These are phyloP conservation scores for Phortica okadai DNA, from an alignment of 2,888 invertebrate species.

Conservation along the genomic window DNA sequence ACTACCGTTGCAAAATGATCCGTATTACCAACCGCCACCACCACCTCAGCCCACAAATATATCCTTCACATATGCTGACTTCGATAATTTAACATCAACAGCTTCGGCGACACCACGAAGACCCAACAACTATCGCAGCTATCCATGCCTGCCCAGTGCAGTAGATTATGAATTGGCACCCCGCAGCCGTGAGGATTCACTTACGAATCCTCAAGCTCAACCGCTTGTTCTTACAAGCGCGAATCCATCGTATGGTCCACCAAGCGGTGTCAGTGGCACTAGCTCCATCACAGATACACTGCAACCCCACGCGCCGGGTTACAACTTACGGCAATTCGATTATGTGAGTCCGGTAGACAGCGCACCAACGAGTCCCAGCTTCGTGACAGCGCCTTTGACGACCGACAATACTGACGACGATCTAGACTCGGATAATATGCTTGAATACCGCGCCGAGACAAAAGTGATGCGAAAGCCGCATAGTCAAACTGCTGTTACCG, in stretches of 20 bases:
- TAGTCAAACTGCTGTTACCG: conserved; percentile 84
- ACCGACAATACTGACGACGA: conserved; percentile 70
- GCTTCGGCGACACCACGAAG: conserved; percentile 43
- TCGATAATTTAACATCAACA: conserved; percentile 28
- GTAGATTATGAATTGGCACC: conserved; percentile 77
- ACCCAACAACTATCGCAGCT: conserved; percentile 61
- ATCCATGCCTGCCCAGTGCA: conserved; percentile 78
- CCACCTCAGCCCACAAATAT: conserved; percentile 71
- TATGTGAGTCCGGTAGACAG: conserved; percentile 63
- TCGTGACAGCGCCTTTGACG: conserved; percentile 55
- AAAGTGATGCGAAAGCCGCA: conserved; percentile 87
- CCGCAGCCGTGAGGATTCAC: conserved; percentile 56
- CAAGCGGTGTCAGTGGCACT: conserved; percentile 34
- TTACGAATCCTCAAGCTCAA: conserved; percentile 74
- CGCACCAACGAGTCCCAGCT: conserved; percentile 63
- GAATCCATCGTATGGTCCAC: conserved; percentile 66
- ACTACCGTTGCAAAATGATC: neutral
- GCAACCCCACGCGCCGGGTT: conserved; percentile 21
- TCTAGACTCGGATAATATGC: conserved; percentile 77
- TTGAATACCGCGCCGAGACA: conserved; percentile 82
- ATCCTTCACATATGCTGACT: conserved; percentile 69
- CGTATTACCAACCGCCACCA: neutral
- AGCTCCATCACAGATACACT: neutral
- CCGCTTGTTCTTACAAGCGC: conserved; percentile 72
- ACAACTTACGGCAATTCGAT: conserved; percentile 53